Evolutionary conservation across 2,113 vertebrate genomes (phyloP).

Genomic region (Salminus brasiliensis): DNA sequence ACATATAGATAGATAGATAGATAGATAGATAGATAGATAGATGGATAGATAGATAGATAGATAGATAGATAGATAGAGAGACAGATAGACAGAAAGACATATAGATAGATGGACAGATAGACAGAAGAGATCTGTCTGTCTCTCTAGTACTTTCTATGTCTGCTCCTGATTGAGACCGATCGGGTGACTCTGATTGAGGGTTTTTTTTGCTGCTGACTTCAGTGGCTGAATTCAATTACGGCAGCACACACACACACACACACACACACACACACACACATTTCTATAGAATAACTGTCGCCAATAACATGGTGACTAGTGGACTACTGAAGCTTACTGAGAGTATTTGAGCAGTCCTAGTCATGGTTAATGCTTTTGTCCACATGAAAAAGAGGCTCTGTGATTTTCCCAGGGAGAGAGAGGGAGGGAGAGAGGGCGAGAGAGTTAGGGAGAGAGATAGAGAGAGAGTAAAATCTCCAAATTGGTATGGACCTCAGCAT

Average conservation of each 20-base stretch:
- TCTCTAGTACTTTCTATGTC: too few species aligned
- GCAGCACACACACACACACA: background rate
- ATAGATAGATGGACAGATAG: too few species aligned
- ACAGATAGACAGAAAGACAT: too few species aligned
- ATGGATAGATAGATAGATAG: too few species aligned
- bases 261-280: background rate
- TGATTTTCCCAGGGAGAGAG: slow-evolving; percentile 54
- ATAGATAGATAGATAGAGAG: too few species aligned
- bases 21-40: too few species aligned
- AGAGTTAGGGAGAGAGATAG: slow-evolving; percentile 48
- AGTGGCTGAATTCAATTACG: background rate
- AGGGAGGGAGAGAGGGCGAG: slow-evolving; percentile 31
- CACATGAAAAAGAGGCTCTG: slow-evolving; percentile 27
- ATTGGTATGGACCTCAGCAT: slow-evolving; percentile 53
- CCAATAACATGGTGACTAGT: background rate
- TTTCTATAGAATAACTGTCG: background rate
- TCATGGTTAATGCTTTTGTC: slow-evolving; percentile 32
- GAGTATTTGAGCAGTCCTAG: slow-evolving; percentile 13
- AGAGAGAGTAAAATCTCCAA: slow-evolving; percentile 49
- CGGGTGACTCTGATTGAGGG: too few species aligned
- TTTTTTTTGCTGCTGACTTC: background rate
- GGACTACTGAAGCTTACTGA: slow-evolving; percentile 13
- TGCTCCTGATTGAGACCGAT: too few species aligned
- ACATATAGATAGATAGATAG: too few species aligned
- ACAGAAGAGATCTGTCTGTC: too few species aligned